Base-by-base conservation (phyloP, 2,797 vertebrate species). In the Myotis findleyi region DNA sequence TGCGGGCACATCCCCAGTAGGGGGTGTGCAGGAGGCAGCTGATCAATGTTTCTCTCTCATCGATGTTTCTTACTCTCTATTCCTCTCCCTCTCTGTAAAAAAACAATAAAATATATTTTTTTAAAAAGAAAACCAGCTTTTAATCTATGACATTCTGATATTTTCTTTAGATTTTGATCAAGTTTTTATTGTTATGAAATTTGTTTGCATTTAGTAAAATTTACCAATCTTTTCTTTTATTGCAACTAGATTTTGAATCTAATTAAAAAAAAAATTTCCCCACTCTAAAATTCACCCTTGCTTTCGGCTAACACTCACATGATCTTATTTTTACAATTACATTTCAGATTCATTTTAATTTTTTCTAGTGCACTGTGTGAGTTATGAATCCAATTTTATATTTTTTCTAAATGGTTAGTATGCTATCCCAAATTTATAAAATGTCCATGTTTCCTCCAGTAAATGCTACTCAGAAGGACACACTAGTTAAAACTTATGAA, bases 101-200 rank as follows among this genome's bases (percentile, higher is more conserved):
- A 44, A 10, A 2, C 41, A 44, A 44, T 44, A 44, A 44, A 10
- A 44, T 44, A 44, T 44, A 44, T 44, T 44, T 10, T 44, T 44
- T 10, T 2, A 44, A 44, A 44, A 41, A 38, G 27, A 38, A 90
- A 86, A 72, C 76, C 59, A 57, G 12, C 5, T 9, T 64, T 77
- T 69, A 64, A 25, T 68, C 55, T 44, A 14, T n/a, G 16, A 75
- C 11, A 66, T 30, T 71, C 10, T 91, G 30, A 41, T 85, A 33
- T 51, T 76, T 84, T 53, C 76, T 57, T 87, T 83, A 73, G 49
- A 49, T 84, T 92, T 94, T 79, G 18, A 30, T 89, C n/a, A 49
- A 17, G 7, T 12, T 77, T 83, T 87, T 33, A 77, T 79, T 87
- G 23, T 59, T 6, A 47, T 30, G 7, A 7, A 47, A 16, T 79